A percentile compares a stretch with the other conserved stretches of the same genome.
phyloP scores from a whole-genome alignment of 64 coral and sea anemone genomes.

The Montipora cactus region DNA sequence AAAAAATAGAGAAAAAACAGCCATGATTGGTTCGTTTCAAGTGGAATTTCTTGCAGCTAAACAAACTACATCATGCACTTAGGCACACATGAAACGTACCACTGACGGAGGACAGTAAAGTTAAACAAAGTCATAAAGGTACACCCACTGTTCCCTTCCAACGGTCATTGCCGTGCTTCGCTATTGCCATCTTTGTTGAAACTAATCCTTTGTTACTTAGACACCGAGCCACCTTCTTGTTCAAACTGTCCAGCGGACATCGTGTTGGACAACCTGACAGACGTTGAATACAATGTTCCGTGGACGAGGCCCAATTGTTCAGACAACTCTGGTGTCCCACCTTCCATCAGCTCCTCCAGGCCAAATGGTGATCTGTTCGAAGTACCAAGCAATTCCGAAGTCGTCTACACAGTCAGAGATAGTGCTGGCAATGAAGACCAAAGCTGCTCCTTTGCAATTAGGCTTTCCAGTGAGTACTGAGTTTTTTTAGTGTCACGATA shows the following conservation, averaged over 20 bases:
- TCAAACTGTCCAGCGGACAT: conserved; percentile 18
- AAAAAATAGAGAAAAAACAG: no score
- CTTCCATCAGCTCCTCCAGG: background rate
- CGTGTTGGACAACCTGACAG: background rate
- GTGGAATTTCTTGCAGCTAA: no score
- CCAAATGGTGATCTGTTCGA: background rate
- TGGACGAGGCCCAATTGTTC: conserved; percentile 58
- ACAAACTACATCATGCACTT: no score
- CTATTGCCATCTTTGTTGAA: no score
- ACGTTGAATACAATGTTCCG: background rate
- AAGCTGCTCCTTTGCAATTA: conserved; percentile 52
- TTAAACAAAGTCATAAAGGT: no score
- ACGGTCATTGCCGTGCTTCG: no score
- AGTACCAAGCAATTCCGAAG: background rate
- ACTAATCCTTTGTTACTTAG: background rate
- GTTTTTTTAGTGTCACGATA: no score
- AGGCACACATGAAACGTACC: no score
- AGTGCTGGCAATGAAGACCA: background rate
- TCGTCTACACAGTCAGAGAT: conserved; percentile 8
- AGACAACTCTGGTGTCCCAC: conserved; percentile 50
- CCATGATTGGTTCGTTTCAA: no score
- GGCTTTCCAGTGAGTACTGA: conserved; percentile 47
- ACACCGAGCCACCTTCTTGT: conserved; percentile 61
- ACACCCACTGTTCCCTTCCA: no score
- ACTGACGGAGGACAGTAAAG: no score